phyloP scores from a whole-genome alignment of 1,140 invertebrate genomes.

The Trachymyrmex cornetzi region DNA sequence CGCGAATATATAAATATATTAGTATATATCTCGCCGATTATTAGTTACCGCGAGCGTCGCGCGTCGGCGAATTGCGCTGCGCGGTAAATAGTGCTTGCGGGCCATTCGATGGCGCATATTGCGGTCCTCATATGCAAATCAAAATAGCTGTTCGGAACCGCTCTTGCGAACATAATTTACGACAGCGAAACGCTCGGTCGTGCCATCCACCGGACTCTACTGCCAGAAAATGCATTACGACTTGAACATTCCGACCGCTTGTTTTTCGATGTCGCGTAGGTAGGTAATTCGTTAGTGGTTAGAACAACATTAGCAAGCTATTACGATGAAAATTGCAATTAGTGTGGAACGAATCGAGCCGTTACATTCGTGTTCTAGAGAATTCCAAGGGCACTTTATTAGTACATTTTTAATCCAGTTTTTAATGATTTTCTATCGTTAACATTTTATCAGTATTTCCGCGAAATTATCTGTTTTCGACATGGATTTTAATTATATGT shows the following conservation, averaged over 20 bases:
- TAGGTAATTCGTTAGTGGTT: conserved; percentile 50
- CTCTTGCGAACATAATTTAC: conserved; percentile 65
- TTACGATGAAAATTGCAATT: conserved; percentile 34
- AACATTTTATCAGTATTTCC: neutral
- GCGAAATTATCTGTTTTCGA: conserved; percentile 3
- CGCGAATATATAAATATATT: neutral
- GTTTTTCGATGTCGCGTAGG: conserved; percentile 46
- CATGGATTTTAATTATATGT: neutral
- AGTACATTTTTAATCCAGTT: neutral
- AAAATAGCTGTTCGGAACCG: conserved; percentile 71
- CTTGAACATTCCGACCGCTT: conserved; percentile 31
- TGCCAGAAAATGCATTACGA: conserved; percentile 65
- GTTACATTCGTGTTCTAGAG: neutral
- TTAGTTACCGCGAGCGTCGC: conserved; percentile 18
- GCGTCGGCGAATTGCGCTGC: conserved; percentile 54
- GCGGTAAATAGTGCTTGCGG: conserved; percentile 66
- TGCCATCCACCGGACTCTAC: conserved; percentile 28
- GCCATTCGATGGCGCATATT: conserved; percentile 68
- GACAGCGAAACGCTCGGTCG: conserved; percentile 32
- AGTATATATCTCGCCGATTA: conserved; percentile 32
- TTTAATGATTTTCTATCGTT: neutral
- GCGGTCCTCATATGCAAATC: conserved; percentile 76
- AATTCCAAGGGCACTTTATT: neutral
- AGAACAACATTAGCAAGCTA: conserved; percentile 22
- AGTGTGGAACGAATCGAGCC: neutral